phyloP scores from a whole-genome alignment of 2,888 invertebrate genomes.

The Pandemis cinnamomeana region DNA sequence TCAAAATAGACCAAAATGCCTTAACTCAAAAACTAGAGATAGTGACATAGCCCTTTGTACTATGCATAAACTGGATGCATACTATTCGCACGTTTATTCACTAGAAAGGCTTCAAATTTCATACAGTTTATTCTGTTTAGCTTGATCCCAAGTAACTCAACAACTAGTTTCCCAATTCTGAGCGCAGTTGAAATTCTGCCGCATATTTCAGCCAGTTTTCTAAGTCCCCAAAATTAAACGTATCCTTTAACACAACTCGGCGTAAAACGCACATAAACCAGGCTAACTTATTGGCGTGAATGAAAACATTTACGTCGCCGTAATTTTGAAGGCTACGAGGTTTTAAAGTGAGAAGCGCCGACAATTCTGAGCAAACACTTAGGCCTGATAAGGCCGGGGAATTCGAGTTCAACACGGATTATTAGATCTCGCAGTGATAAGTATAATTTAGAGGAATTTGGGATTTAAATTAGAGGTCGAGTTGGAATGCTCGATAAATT shows the following conservation, averaged over 20 bases:
- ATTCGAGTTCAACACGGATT: conserved; percentile 54
- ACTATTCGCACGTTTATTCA: too few relatives aligned
- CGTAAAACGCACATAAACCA: conserved; percentile 24
- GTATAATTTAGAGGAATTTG: conserved; percentile 30
- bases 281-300: conserved; percentile 36
- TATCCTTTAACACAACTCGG: conserved; percentile 15
- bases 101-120: too few relatives aligned
- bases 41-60: too few relatives aligned
- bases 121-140: too few relatives aligned
- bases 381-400: conserved; percentile 52
- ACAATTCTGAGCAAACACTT: conserved; percentile 47
- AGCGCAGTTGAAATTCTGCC: neutral
- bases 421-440: conserved; percentile 58
- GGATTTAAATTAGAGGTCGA: conserved; percentile 18
- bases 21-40: too few relatives aligned
- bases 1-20: too few relatives aligned
- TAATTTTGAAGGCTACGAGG: conserved; percentile 33
- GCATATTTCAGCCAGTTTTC: conserved; percentile 5
- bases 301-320: conserved; percentile 39
- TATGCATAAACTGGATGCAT: too few relatives aligned
- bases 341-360: conserved; percentile 33
- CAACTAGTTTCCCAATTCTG: neutral
- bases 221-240: conserved; percentile 15
- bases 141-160: neutral
- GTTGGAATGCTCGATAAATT: neutral